phyloP scores from a whole-genome alignment of 2,888 invertebrate species.

The Lasioglossum malachurum region DNA sequence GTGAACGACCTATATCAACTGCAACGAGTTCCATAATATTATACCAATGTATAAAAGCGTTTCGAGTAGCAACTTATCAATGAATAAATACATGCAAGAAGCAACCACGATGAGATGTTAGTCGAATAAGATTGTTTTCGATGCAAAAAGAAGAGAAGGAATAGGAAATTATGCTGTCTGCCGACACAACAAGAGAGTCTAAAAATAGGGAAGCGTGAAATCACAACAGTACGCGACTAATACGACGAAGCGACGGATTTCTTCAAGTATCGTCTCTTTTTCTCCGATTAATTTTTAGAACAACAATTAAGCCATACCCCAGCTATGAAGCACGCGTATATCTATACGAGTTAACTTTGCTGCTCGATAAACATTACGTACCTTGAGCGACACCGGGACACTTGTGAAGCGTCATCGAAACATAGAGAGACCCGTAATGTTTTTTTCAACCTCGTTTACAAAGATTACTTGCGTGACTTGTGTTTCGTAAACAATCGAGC shows the following conservation, averaged over 20 bases:
- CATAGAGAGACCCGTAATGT: background rate
- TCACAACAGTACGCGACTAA: constrained; percentile 64
- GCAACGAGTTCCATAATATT: background rate
- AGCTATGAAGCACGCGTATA: background rate
- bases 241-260: constrained; percentile 44
- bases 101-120: background rate
- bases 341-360: background rate
- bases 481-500: background rate
- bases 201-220: constrained; percentile 70
- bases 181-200: constrained; percentile 60
- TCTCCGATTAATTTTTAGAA: background rate
- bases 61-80: background rate
- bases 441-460: background rate
- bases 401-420: background rate
- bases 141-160: constrained; percentile 24
- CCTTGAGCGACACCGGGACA: background rate
- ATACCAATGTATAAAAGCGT: background rate
- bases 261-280: constrained; percentile 54
- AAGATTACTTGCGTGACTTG: background rate
- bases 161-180: constrained; percentile 41
- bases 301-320: background rate
- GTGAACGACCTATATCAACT: background rate
- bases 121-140: background rate
- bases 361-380: background rate
- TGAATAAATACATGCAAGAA: background rate